Evolutionary conservation across 2,797 vertebrate genomes (phyloP).

Genomic region (Ptychobarbus kaznakovi): DNA sequence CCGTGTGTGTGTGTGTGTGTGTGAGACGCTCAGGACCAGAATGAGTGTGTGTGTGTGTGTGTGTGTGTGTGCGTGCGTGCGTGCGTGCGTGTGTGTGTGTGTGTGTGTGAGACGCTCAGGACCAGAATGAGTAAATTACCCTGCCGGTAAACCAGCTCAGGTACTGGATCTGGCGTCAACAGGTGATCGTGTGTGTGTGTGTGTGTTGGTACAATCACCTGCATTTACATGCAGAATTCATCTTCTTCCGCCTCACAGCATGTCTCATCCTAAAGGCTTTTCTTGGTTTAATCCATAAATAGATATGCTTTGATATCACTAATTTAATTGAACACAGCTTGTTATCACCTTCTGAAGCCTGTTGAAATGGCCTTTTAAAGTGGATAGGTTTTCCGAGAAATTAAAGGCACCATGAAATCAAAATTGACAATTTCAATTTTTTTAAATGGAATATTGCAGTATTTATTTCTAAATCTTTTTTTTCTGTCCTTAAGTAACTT

Average conservation of each 20-base stretch:
- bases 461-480: not conserved
- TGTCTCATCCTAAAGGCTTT: slow-evolving; percentile 31
- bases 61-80: slow-evolving; percentile 10
- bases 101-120: not conserved
- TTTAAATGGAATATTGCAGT: not conserved
- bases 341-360: slow-evolving; percentile 20
- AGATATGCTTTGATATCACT: slow-evolving; percentile 35
- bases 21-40: too few species aligned
- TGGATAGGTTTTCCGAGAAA: not conserved
- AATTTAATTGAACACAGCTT: slow-evolving; percentile 33
- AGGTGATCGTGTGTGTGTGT: slow-evolving; percentile 13
- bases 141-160: slow-evolving; percentile 13
- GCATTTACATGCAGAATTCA: slow-evolving; percentile 30
- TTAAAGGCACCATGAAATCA: not conserved
- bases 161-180: slow-evolving; percentile 10
- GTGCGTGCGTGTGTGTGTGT: slow-evolving; percentile 5
- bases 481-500: not conserved
- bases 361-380: slow-evolving; percentile 26
- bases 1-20: not conserved
- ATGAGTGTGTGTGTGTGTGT: slow-evolving; percentile 11
- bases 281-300: slow-evolving; percentile 45
- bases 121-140: slow-evolving; percentile 49
- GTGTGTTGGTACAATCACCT: slow-evolving; percentile 21
- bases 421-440: not conserved
- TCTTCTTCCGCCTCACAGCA: not conserved